Evolutionary conservation across 2,797 vertebrate genomes (phyloP), one percentile per base, ranked within the genome.

Genomic region (Rhynchonycteris naso): DNA sequence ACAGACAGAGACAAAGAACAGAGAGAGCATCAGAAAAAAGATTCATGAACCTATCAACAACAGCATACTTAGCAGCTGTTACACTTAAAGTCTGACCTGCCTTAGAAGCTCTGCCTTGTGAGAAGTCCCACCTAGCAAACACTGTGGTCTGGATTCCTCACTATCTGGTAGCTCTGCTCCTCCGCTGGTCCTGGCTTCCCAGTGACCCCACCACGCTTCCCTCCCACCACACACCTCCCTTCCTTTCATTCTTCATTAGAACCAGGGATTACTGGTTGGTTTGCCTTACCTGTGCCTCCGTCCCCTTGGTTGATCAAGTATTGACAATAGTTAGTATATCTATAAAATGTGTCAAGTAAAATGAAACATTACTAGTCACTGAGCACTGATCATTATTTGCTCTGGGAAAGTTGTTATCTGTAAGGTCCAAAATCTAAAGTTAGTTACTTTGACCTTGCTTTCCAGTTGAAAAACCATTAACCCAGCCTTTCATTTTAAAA

Each of bases 301-400:
- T 63, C 15, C 15, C 3, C 28, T 28, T 28, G 4, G 30, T 24
- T 91, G 59, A 84, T 79, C 59, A 88, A 83, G 61, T 81, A 59
- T 13, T 63, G 65, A 76, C n/a, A 7, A 1, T 14, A 58, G 19
- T 63, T 93, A 95, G 80, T 30, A 78, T 91, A 71, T 61, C 78
- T 68, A 11, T 83, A 83, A 94, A 91, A 85, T 58, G n/a, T 83
- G 54, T 61, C 74, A 91, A 83, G 71, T 88, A 58, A 86, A 87
- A 86, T 91, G 76, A 96, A 90, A 61, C 6, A 50, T 80, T 84
- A 68, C 78, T 85, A 52, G 16, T 95, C 59, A 58, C 69, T 87
- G 47, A 72, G 14, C 65, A 80, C 11, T 1, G 12, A 65, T 71
- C 43, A 74, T 69, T 50, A 68, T 68, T 90, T 68, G 30, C 54